Base-by-base conservation (phyloP, 2,113 vertebrate species). In the Rana temporaria region DNA sequence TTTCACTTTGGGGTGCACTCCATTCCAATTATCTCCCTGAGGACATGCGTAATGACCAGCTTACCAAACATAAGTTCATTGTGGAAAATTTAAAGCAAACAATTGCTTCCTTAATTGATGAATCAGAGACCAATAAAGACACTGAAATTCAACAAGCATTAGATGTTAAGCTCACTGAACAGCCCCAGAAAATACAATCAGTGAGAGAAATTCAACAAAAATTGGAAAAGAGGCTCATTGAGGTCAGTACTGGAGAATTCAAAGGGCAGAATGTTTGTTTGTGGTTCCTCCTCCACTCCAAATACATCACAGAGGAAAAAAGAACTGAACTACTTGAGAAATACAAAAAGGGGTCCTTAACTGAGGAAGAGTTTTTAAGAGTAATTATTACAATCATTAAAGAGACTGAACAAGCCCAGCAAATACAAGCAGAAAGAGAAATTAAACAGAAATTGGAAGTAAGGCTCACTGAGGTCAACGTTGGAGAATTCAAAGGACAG, bases 251-350 rank as follows among this genome's bases (percentile, higher is more conserved):
- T 2, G 92, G 89, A 4, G 76, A 74, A 19, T 93, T 85, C 12
- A 84, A 85, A 34, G 92, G 89, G 75, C 89, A 90, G 86, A 85
- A 85, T 0, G 69, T 91, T 69, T 89, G 89, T 53, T 83, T 92
- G 1, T 94, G 90, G 91, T 86, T 91, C 24, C 79, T 92, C 67
- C 86, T 93, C 80, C 48, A 95, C 88, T 92, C 92, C 17, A 38
- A 78, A 24, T 93, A 93, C 81, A 89, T 94, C 42, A 90, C 88
- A 55, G 88, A 92, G n/a, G 89, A 88, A 92, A 76, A 86, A 79
- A 86, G 84, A 19, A 66, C 89, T 7, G 90, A 93, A 65, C 84
- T 92, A 8, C 78, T 92, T 17, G 88, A 88, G 15, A 82, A 92
- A 22, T 82, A 87, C 4, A 86, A 77, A 66, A 85, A 2, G 26